A percentile compares a stretch with the other conserved stretches of the same genome.
Evolutionary conservation across 2,797 vertebrate species (phyloP).

Genomic region (Thaleichthys pacificus): DNA sequence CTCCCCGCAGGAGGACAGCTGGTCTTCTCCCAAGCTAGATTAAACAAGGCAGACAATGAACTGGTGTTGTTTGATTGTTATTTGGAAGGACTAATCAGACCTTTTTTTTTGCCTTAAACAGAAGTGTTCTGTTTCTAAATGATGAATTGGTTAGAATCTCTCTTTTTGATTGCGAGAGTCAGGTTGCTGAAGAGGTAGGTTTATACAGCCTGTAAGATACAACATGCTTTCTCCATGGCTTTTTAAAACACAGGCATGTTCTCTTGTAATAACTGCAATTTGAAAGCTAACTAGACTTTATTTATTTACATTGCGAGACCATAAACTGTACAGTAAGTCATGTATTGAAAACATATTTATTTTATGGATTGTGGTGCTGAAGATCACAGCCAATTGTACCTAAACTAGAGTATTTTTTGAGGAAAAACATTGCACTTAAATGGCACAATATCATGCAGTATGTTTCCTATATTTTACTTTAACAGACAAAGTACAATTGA

Average conservation of each 20-base stretch:
- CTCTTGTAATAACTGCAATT: conserved; percentile 6
- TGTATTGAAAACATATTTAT: conserved; percentile 5
- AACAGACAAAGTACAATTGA: not conserved
- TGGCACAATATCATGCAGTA: conserved; percentile 8
- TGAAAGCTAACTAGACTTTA: conserved; percentile 40
- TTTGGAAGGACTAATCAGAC: conserved; percentile 7
- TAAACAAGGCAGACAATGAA: not conserved
- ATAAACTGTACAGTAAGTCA: not conserved
- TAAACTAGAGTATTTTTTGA: not conserved
- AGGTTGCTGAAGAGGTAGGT: conserved; percentile 37
- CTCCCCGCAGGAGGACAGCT: not conserved
- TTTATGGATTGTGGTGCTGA: not conserved
- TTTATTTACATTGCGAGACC: conserved; percentile 6
- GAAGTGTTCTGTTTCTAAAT: conserved; percentile 18
- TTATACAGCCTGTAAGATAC: conserved; percentile 28
- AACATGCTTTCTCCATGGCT: not conserved
- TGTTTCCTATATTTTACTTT: not conserved
- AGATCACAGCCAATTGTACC: conserved; percentile 2
- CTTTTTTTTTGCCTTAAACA: not conserved
- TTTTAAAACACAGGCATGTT: conserved; percentile 6
- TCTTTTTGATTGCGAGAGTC: conserved; percentile 9
- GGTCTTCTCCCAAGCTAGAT: not conserved
- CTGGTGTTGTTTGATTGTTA: not conserved
- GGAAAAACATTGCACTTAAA: not conserved
- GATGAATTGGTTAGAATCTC: conserved; percentile 2